These are phyloP conservation scores for Callopanchax toddi DNA, from an alignment of 2,113 vertebrate species.

Conservation along the genomic window DNA sequence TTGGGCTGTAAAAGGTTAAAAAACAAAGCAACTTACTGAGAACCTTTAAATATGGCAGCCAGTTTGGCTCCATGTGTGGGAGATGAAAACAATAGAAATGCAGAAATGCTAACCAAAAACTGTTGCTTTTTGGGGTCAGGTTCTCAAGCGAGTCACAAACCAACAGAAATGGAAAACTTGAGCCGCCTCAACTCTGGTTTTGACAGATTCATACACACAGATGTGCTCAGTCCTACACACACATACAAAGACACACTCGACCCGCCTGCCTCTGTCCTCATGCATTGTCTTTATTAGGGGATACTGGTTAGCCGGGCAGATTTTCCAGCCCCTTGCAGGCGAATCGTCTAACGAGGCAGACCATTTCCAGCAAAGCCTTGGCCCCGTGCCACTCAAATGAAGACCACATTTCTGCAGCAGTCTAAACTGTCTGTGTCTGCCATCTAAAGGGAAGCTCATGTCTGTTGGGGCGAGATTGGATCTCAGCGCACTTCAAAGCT, in stretches of 20 bases:
- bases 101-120: slow-evolving; percentile 49
- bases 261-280: slow-evolving; percentile 59
- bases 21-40: neutral
- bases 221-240: slow-evolving; percentile 34
- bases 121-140: slow-evolving; percentile 38
- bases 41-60: neutral
- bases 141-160: slow-evolving; percentile 46
- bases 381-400: slow-evolving; percentile 75
- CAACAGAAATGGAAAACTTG: slow-evolving; percentile 59
- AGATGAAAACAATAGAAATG: slow-evolving; percentile 36
- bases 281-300: slow-evolving; percentile 76
- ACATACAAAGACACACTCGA: slow-evolving; percentile 46
- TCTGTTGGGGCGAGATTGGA: slow-evolving; percentile 65
- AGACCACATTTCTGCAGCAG: slow-evolving; percentile 76
- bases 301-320: slow-evolving; percentile 70
- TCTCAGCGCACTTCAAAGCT: slow-evolving; percentile 71
- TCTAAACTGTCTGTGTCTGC: slow-evolving; percentile 65
- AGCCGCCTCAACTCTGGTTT: slow-evolving; percentile 66
- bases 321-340: slow-evolving; percentile 73
- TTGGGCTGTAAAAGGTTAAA: neutral
- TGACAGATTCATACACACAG: slow-evolving; percentile 58
- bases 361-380: slow-evolving; percentile 77
- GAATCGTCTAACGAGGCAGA: slow-evolving; percentile 72
- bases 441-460: slow-evolving; percentile 61
- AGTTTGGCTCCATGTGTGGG: slow-evolving; percentile 14